phyloP scores from a whole-genome alignment of 2,888 invertebrate genomes.

The Cerastis rubricosa region DNA sequence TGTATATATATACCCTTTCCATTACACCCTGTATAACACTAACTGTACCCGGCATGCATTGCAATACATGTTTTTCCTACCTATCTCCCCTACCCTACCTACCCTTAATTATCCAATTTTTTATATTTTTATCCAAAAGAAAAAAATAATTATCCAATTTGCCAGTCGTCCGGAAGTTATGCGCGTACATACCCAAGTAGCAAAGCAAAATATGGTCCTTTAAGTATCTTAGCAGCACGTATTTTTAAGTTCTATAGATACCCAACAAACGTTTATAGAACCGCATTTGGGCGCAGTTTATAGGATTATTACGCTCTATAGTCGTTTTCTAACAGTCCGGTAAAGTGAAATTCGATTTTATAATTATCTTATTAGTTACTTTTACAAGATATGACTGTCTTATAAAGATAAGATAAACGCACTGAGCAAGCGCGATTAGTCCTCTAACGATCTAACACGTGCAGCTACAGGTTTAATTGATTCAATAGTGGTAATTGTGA shows the following conservation, averaged over 20 bases:
- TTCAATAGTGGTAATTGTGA: background rate
- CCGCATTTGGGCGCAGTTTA: too few species aligned
- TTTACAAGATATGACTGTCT: background rate
- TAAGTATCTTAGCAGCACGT: background rate
- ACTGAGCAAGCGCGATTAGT: background rate
- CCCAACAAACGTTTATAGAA: background rate
- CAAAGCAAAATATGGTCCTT: too few species aligned
- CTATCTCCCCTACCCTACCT: too few species aligned
- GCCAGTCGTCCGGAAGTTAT: too few species aligned
- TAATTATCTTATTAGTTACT: background rate
- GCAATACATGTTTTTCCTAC: too few species aligned
- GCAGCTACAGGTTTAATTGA: background rate
- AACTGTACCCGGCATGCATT: too few species aligned
- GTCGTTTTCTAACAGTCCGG: background rate
- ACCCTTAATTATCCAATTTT: too few species aligned
- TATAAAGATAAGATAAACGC: background rate
- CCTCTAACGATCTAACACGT: background rate
- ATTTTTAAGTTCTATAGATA: background rate
- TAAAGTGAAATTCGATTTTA: background rate
- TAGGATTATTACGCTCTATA: background rate
- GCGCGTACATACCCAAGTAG: too few species aligned
- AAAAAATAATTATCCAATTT: too few species aligned
- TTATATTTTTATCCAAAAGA: too few species aligned
- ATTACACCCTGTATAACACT: too few species aligned
- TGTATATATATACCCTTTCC: too few species aligned